These are phyloP conservation scores for Salvelinus fontinalis DNA, from an alignment of 2,113 vertebrate genomes.

Conservation along the genomic window DNA sequence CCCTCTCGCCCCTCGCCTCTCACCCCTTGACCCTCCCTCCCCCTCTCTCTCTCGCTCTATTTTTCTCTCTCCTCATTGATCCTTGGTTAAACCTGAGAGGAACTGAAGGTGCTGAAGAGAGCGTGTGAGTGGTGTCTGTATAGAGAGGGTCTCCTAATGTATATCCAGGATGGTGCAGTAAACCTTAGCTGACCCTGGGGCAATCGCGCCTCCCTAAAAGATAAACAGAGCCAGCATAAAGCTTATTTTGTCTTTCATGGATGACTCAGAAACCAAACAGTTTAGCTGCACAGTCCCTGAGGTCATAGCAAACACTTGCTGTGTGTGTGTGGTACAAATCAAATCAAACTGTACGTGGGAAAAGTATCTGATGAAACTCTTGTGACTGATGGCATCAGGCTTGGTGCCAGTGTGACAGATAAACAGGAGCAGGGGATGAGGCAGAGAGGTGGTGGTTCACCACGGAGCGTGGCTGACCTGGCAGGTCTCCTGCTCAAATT, in stretches of 20 bases:
- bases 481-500: conserved; percentile 75
- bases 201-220: conserved; percentile 60
- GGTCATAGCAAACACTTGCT: conserved; percentile 44
- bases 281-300: conserved; percentile 54
- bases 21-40: neutral
- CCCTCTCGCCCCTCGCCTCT: conserved; percentile 13
- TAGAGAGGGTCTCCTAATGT: conserved; percentile 36
- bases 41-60: conserved; percentile 32
- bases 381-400: conserved; percentile 72
- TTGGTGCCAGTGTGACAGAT: conserved; percentile 67
- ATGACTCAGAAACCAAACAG: conserved; percentile 47
- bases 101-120: conserved; percentile 37
- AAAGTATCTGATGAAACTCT: conserved; percentile 64
- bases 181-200: conserved; percentile 58
- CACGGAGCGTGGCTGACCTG: conserved; percentile 64
- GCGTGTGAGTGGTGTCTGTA: conserved; percentile 19
- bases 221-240: conserved; percentile 56
- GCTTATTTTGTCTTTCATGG: conserved; percentile 39
- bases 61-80: conserved; percentile 54
- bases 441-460: conserved; percentile 33
- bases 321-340: conserved; percentile 19
- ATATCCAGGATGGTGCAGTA: conserved; percentile 56
- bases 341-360: conserved; percentile 16
- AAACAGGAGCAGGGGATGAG: conserved; percentile 61
- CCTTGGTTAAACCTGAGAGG: conserved; percentile 66